Evolutionary conservation across 2,888 invertebrate species (phyloP), one percentile per base, ranked within the genome.

Genomic region (Pachliopta kotzebuea): DNA sequence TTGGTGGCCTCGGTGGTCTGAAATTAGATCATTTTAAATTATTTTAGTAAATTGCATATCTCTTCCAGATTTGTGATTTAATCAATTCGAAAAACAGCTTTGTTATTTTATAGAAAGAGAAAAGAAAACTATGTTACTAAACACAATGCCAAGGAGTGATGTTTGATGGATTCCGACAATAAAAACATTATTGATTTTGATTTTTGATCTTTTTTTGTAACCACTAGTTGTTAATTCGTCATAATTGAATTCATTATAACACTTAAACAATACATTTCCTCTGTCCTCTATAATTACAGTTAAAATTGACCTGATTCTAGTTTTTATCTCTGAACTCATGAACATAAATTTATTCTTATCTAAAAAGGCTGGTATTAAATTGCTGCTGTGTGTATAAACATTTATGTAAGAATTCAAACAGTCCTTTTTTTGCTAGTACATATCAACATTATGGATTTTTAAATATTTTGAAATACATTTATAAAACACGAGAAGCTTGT

Each of bases 1-100:
- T 75, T 0, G 90, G 90, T 0, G 90, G 90, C 66, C 86, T 88
- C 18, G 91, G 91, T 18, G 91, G 91, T 6, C 91, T 91, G 83
- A 24, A 83, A 84, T 53, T 54, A 20, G n/a, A 26, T 11, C 29
- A 50, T 26, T 24, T 56, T 11, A 54, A 54, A 54, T 4, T 17
- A 53, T 17, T 53, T 1, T 17, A 21, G 24, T 7, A 50, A 20
- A 20, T 6, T 26, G 6, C 26, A 26, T 4, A 21, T 8, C 21
- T n/a, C 20, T 21, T 11, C 1, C 50, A 18, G 21, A 21, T 21
- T 11, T 26, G 26, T 26, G 6, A 11, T 21, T 20, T 20, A 3
- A 11, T 50, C 21, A 1, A 20, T 50, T n/a, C 20, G 17, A 20
- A 21, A 50, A 21, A 11, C 11, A 21, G 0, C 8, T 50, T 20